phyloP scores from a whole-genome alignment of 1,140 invertebrate genomes.

The Euschistus heros region DNA sequence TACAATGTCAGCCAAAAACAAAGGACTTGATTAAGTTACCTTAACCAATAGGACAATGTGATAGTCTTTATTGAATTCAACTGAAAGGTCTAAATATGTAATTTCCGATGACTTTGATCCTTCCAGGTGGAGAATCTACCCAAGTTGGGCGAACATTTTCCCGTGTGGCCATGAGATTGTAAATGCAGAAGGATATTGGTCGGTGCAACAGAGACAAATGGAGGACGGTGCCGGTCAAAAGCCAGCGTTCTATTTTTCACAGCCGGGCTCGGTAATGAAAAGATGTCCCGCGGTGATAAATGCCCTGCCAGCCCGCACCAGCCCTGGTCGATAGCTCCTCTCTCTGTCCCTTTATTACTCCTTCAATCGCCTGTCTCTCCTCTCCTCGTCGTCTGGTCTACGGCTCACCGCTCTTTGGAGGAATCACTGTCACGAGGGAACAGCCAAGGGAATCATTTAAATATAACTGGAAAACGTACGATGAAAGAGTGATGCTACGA shows the following conservation, averaged over 20 bases:
- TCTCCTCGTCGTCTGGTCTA: neutral
- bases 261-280: slow-evolving; percentile 1
- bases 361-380: neutral
- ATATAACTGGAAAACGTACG: no score
- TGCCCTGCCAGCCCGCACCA: neutral
- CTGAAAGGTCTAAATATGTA: no score
- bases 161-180: neutral
- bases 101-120: no score
- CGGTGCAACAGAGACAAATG: slow-evolving; percentile 8
- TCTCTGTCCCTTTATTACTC: neutral
- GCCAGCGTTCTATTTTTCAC: slow-evolving; percentile 14
- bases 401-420: neutral
- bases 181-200: slow-evolving; percentile 1
- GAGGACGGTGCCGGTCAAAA: neutral
- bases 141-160: no score
- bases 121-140: no score
- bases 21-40: no score
- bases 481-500: no score
- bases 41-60: no score
- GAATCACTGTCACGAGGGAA: neutral
- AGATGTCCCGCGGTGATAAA: slow-evolving; percentile 8
- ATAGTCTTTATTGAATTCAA: no score
- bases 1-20: no score
- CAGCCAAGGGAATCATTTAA: no score
- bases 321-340: no score